Percentiles rank a stretch among this genome's conserved stretches.
These are phyloP conservation scores for Grammomys dolichurus DNA, from an alignment of 2,113 vertebrate species.

Conservation along the genomic window DNA sequence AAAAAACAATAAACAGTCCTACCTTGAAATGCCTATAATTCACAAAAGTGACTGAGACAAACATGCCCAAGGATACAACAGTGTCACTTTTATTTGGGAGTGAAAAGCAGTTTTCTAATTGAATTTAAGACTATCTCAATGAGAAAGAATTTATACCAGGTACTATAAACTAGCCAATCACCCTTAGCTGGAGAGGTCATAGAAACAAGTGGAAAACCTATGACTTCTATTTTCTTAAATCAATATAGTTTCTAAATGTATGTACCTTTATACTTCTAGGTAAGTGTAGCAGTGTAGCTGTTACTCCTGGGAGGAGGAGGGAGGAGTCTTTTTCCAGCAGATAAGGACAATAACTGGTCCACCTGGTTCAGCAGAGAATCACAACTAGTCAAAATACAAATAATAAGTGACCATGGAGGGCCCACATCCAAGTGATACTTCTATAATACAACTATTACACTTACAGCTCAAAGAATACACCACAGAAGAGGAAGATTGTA, in stretches of 20 bases:
- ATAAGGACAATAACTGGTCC: not conserved
- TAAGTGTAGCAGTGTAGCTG: no score
- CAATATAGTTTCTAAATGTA: no score
- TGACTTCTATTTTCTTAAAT: no score
- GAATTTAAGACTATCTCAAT: not conserved
- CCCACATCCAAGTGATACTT: no score
- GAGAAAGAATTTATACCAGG: not conserved
- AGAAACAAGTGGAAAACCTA: no score
- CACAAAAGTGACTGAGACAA: not conserved
- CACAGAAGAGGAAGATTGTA: not conserved
- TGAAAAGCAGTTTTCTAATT: not conserved
- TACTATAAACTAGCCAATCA: not conserved
- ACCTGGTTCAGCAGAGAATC: not conserved
- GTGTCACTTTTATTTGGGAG: not conserved
- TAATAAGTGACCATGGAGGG: no score
- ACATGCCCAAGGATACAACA: not conserved
- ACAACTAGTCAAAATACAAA: not conserved
- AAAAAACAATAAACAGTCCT: not conserved
- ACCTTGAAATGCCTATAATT: not conserved
- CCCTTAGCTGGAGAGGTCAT: not conserved
- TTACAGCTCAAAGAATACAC: not conserved
- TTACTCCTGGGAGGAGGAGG: no score
- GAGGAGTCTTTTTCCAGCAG: not conserved
- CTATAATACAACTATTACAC: not conserved
- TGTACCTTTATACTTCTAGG: no score